Evolutionary conservation across 2,113 vertebrate genomes (phyloP), one percentile per base, ranked within the genome.

Genomic region (Rutilus rutilus): DNA sequence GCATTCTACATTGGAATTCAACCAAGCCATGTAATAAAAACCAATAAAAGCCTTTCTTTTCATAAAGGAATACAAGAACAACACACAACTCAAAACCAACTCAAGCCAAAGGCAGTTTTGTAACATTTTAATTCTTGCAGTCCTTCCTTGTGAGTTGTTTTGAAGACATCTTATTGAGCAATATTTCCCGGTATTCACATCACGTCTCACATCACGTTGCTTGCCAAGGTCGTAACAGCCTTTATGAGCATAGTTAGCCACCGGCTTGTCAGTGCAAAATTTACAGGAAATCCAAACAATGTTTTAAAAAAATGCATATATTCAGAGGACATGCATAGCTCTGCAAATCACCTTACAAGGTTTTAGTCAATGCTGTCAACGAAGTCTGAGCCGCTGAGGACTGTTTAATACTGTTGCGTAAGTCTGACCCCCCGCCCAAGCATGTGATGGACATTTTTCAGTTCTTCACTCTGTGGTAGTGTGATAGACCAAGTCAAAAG

Each of bases 401-500:
- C 12, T 75, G 62, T 64, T 80, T 80, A 47, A 65, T 80, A 27
- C 39, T 47, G 59, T 80, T 64, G 7, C 9, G 8, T 27, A 64
- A 80, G 57, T 79, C 36, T 73, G 67, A 73, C 17, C 15, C 45
- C 59, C 60, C 25, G 7, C 59, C 82, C 8, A n/a, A 59, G 10
- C 6, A 59, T 80, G 76, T 89, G 60, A 84, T 67, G 36, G 39
- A 39, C 23, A 39, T 85, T 74, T 36, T 36, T n/a, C 42, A 12
- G 36, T 73, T 74, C 36, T n/a, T 69, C 11, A 50, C 71, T 33
- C n/a, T 1, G 30, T 10, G 21, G 33, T 36, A 76, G 52, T 71
- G 60, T 71, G 77, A 86, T 71, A 78, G 78, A 62, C 62, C 45
- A 86, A 74, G 71, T 87, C 47, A 59, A 50, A 60, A 86, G 42